phyloP scores from a whole-genome alignment of 2,888 invertebrate species.

The Drosophila phalerata region DNA sequence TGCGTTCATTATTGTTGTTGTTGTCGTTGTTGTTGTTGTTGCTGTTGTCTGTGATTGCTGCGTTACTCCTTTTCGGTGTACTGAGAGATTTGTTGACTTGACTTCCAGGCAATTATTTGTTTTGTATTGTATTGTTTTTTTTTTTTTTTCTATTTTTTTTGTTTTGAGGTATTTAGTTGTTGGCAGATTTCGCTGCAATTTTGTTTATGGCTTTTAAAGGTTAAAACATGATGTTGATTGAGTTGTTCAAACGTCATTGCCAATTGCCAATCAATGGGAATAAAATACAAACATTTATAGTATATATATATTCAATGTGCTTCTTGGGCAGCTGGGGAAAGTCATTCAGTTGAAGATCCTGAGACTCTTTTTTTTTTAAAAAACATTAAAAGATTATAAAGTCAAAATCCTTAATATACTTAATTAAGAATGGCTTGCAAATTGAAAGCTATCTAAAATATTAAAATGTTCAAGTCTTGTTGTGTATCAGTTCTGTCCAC shows the following conservation, averaged over 20 bases:
- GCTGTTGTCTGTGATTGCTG: constrained; percentile 57
- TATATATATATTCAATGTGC: constrained; percentile 35
- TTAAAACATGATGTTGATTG: constrained; percentile 62
- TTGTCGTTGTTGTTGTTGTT: constrained; percentile 40
- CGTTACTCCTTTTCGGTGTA: constrained; percentile 75
- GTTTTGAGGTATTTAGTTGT: constrained; percentile 40
- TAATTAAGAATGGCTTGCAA: background rate
- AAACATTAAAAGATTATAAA: too few relatives aligned
- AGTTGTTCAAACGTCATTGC: constrained; percentile 54
- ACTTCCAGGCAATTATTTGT: constrained; percentile 71
- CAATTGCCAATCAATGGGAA: constrained; percentile 59
- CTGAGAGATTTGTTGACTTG: constrained; percentile 70
- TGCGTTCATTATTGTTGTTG: constrained; percentile 39
- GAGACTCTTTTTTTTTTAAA: background rate
- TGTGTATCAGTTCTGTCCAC: background rate
- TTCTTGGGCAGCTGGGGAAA: constrained; percentile 43
- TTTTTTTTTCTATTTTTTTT: constrained; percentile 14
- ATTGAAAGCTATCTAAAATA: background rate
- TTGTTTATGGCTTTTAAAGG: constrained; percentile 56
- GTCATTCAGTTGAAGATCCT: constrained; percentile 27
- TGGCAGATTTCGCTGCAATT: constrained; percentile 66
- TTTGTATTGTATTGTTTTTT: constrained; percentile 20
- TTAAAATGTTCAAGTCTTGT: background rate
- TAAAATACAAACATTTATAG: constrained; percentile 34
- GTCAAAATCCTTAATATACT: too few relatives aligned